Conservation (phyloP, 2,888 invertebrate genomes). For the Diogma glabrata region DNA sequence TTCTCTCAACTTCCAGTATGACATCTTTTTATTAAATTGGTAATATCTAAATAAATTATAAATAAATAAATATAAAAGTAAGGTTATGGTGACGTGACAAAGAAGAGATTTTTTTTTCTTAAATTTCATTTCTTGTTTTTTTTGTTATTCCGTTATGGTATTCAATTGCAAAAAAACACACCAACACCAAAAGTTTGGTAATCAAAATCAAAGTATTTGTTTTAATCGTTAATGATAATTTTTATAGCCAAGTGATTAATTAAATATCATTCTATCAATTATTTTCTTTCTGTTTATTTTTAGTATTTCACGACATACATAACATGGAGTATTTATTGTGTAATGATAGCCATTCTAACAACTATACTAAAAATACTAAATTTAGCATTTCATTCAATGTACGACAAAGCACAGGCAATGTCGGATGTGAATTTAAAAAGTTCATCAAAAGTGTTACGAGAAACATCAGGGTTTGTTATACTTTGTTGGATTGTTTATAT, state of each 20-base stretch:
- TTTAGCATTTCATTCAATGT: conserved; percentile 82
- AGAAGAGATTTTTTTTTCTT: neutral
- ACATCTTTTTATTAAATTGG: no score
- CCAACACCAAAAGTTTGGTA: no score
- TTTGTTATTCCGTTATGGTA: conserved; percentile 2
- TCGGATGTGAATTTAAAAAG: conserved; percentile 43
- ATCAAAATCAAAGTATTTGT: no score
- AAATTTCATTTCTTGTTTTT: neutral
- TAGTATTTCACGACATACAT: conserved; percentile 78
- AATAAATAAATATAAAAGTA: conserved; percentile 3
- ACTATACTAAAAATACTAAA: conserved; percentile 75
- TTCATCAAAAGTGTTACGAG: conserved; percentile 37
- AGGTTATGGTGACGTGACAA: conserved; percentile 12
- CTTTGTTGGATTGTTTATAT: conserved; percentile 28
- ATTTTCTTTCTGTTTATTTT: no score
- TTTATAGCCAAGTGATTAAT: neutral
- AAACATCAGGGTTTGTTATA: conserved; percentile 31
- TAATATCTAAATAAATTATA: neutral
- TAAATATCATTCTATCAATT: conserved; percentile 17
- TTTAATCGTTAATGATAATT: neutral
- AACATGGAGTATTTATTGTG: conserved; percentile 81
- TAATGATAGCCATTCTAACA: conserved; percentile 68
- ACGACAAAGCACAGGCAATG: conserved; percentile 80
- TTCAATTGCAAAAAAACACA: no score
- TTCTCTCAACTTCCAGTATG: no score